These are phyloP conservation scores for Hypercompe scribonia DNA, from an alignment of 2,888 invertebrate genomes.

Conservation along the genomic window DNA sequence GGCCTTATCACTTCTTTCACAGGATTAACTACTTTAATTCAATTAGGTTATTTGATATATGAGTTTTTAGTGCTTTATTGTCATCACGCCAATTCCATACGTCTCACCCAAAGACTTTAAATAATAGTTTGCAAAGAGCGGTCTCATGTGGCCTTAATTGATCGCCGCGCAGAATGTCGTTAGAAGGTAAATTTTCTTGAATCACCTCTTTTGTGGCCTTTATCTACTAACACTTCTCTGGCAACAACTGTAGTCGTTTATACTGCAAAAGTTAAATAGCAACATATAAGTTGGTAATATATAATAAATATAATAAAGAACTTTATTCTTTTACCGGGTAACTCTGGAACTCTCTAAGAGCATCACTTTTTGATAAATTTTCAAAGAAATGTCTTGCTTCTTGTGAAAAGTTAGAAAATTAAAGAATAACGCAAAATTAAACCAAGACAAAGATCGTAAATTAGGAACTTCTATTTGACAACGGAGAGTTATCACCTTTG, in stretches of 20 bases:
- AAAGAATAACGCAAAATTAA: background rate
- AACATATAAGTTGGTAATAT: background rate
- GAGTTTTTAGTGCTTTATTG: too few species aligned
- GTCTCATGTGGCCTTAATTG: too few species aligned
- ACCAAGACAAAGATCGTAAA: background rate
- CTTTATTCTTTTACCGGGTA: background rate
- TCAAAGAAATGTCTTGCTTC: constrained; percentile 3
- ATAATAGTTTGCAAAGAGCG: too few species aligned
- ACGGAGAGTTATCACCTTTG: background rate
- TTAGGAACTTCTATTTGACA: background rate
- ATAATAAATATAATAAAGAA: background rate
- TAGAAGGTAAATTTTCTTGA: background rate
- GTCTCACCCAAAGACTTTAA: too few species aligned
- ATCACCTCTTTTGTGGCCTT: background rate
- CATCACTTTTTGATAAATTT: background rate
- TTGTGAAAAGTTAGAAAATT: background rate
- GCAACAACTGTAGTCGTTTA: background rate
- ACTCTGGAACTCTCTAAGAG: background rate
- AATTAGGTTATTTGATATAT: too few species aligned
- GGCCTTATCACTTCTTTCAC: too few species aligned
- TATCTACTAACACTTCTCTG: background rate
- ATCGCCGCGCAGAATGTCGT: background rate
- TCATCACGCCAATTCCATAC: too few species aligned
- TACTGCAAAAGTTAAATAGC: background rate
- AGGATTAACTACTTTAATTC: too few species aligned